Base-by-base conservation (phyloP, 2,113 vertebrate species). In the Sylvilagus bachmani region DNA sequence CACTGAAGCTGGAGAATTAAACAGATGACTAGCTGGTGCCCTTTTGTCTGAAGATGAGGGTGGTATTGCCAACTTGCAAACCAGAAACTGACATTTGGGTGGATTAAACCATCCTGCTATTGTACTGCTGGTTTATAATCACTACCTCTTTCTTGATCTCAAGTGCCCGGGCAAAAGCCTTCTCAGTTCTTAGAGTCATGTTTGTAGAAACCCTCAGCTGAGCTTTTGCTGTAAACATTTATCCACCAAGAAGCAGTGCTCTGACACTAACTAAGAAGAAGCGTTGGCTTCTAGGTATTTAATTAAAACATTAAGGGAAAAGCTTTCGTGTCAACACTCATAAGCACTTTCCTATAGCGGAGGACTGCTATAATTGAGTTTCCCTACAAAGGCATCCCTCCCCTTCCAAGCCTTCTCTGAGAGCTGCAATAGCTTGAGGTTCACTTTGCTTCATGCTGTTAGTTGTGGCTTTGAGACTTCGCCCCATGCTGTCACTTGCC, bases 261-360 rank as follows among this genome's bases (percentile, higher is more conserved):
- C 97, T 98, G 98, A 98, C 96, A 97, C 97, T 97, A 97, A 97
- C 97, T 95, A 97, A 98, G 94, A 97, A 98, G 98, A 98, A 98
- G 97, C 95, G 55, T 95, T 98, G 98, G 97, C 98, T 98, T 98
- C 97, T 98, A 98, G 98, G 98, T 99, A 98, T 98, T 99, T 98
- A 99, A 99, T 99, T 98, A 99, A 99, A 99, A 98, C 98, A 98
- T 99, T 98, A 99, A 98, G 98, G 97, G 97, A 95, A 98, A 98
- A 97, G 97, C 93, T 53, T 98, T 97, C 96, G 49, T 97, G 98
- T 98, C 98, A 98, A 98, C 98, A 98, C 97, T 97, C 98, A 96
- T 96, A 97, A 98, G 97, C 97, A 95, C 96, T 98, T 98, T 97
- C 92, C 95, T 97, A 94, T 96, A 97, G 97, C 97, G 85, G 90